Evolutionary conservation across 1,140 invertebrate genomes (phyloP).

Genomic region (Tribolium madens): DNA sequence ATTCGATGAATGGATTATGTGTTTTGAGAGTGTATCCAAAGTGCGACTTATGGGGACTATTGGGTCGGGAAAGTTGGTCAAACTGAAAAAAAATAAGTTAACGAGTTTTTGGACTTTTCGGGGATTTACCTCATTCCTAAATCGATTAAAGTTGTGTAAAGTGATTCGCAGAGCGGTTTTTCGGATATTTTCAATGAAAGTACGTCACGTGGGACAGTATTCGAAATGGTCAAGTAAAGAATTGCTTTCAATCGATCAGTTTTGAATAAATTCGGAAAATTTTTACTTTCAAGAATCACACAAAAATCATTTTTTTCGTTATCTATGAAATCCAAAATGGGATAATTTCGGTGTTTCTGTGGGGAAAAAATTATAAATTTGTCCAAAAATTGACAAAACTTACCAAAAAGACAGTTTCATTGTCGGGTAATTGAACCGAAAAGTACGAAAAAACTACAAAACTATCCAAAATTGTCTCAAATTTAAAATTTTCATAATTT

Average conservation of each 20-base stretch:
- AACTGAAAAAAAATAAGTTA: background rate
- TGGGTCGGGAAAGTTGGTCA: background rate
- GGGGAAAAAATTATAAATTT: background rate
- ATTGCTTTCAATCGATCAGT: background rate
- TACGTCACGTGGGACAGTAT: background rate
- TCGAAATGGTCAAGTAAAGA: background rate
- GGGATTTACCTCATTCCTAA: background rate
- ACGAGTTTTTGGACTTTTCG: background rate
- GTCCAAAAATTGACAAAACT: background rate
- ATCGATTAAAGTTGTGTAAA: constrained; percentile 11
- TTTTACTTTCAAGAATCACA: background rate
- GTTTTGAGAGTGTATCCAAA: background rate
- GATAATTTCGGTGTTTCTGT: constrained; percentile 11
- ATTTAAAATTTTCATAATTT: background rate
- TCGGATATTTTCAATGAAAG: background rate
- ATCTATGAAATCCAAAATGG: constrained; percentile 4
- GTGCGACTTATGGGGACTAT: background rate
- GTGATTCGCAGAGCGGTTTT: background rate
- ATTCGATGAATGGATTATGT: background rate
- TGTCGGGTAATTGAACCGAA: background rate
- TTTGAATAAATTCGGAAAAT: background rate
- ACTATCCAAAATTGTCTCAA: background rate
- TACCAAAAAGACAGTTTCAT: background rate
- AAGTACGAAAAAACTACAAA: background rate
- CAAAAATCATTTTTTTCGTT: background rate